A percentile compares a stretch with the other conserved stretches of the same genome.
phyloP scores from a whole-genome alignment of 2,888 invertebrate species.

The Anthoptus insignis region DNA sequence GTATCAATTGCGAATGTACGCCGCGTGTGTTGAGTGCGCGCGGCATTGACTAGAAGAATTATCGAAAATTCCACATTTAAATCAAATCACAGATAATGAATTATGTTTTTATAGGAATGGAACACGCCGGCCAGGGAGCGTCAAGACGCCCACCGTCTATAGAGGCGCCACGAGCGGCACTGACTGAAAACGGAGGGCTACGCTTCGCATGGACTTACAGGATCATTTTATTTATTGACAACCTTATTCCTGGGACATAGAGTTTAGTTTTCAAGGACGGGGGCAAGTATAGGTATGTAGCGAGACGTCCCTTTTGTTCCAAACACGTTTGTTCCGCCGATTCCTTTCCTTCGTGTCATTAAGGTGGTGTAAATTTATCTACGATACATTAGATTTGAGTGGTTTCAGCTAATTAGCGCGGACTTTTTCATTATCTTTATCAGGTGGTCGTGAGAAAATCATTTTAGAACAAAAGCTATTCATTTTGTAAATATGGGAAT shows the following conservation, averaged over 20 bases:
- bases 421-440: slow-evolving; percentile 28
- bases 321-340: slow-evolving; percentile 69
- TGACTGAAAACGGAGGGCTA: slow-evolving; percentile 66
- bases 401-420: slow-evolving; percentile 23
- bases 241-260: slow-evolving; percentile 54
- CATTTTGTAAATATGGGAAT: slow-evolving; percentile 6
- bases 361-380: slow-evolving; percentile 63
- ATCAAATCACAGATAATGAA: slow-evolving; percentile 32
- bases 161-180: slow-evolving; percentile 84
- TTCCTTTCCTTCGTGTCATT: slow-evolving; percentile 73
- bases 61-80: slow-evolving; percentile 23
- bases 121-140: slow-evolving; percentile 67
- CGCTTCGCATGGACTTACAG: slow-evolving; percentile 61
- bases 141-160: slow-evolving; percentile 77
- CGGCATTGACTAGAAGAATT: slow-evolving; percentile 4
- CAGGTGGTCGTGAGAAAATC: slow-evolving; percentile 19
- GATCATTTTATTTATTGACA: slow-evolving; percentile 47
- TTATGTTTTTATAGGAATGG: slow-evolving; percentile 35
- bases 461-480: slow-evolving; percentile 2
- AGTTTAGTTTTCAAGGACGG: slow-evolving; percentile 46
- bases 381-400: slow-evolving; percentile 52
- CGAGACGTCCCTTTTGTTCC: slow-evolving; percentile 81
- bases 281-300: slow-evolving; percentile 58
- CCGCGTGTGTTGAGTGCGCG: slow-evolving; percentile 1
- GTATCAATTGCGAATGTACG: slow-evolving; percentile 67